These are phyloP conservation scores for Ptychochromis oligacanthus DNA, from an alignment of 2,113 vertebrate genomes.

Conservation along the genomic window DNA sequence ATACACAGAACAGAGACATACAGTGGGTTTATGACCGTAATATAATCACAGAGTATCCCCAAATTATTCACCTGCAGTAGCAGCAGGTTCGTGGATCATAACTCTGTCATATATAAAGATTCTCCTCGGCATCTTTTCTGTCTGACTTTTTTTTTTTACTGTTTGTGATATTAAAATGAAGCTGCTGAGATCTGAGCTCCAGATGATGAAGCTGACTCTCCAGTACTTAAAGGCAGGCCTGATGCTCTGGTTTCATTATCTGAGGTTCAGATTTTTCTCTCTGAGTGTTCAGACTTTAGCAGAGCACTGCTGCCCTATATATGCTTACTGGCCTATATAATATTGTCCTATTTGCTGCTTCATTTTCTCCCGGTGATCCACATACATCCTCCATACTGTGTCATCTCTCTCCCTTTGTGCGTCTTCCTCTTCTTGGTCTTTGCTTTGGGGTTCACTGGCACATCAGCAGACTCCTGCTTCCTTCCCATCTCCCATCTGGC, in stretches of 20 bases:
- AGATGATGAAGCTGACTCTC: neutral
- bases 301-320: slow-evolving; percentile 64
- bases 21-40: neutral
- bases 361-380: slow-evolving; percentile 35
- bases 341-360: slow-evolving; percentile 64
- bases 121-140: no score
- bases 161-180: no score
- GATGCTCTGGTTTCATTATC: neutral
- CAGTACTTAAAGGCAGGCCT: slow-evolving; percentile 10
- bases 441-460: slow-evolving; percentile 29
- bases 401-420: slow-evolving; percentile 20
- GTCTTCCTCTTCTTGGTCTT: neutral
- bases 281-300: slow-evolving; percentile 36
- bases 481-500: slow-evolving; percentile 56
- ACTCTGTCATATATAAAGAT: neutral
- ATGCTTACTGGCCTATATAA: slow-evolving; percentile 67
- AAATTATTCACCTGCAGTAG: no score
- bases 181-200: neutral
- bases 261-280: neutral
- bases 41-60: neutral
- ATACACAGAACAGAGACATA: neutral
- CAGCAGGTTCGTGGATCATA: neutral
- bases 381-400: slow-evolving; percentile 49
- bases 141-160: no score
- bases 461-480: slow-evolving; percentile 38